Conservation (phyloP, 2,113 vertebrate genomes). For the Entelurus aequoreus region DNA sequence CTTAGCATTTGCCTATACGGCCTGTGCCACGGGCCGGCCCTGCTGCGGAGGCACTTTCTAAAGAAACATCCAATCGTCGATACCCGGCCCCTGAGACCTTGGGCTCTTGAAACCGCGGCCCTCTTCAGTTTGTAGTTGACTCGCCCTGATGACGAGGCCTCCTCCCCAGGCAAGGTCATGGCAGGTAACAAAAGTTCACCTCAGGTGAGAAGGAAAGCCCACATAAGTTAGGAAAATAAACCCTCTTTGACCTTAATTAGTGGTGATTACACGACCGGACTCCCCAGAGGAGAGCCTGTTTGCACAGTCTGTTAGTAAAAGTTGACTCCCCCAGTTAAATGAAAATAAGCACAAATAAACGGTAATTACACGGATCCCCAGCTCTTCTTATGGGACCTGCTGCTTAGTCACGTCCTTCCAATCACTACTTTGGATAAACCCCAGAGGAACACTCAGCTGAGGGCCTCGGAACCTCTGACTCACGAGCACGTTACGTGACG, state of each 20-base stretch:
- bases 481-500: conserved; percentile 58
- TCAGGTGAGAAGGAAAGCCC: conserved; percentile 40
- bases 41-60: no score
- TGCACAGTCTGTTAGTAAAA: conserved; percentile 61
- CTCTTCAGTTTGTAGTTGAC: no score
- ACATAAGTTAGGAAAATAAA: conserved; percentile 51
- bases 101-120: no score
- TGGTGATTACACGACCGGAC: conserved; percentile 53
- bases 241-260: conserved; percentile 49
- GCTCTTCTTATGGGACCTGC: conserved; percentile 52
- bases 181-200: conserved; percentile 48
- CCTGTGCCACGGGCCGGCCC: no score
- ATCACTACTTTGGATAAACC: conserved; percentile 72
- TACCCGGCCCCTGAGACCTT: no score
- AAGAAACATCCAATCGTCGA: no score
- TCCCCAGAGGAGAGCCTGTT: conserved; percentile 52
- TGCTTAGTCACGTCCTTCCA: conserved; percentile 67
- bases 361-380: conserved; percentile 66
- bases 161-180: conserved; percentile 30
- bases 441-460: conserved; percentile 50
- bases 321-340: conserved; percentile 67
- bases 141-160: not conserved
- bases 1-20: no score
- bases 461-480: conserved; percentile 54
- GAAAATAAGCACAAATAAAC: conserved; percentile 78